Percentiles rank a stretch among this genome's conserved stretches.
Evolutionary conservation across 2,888 invertebrate species (phyloP).

Genomic region (Andrena praecox): DNA sequence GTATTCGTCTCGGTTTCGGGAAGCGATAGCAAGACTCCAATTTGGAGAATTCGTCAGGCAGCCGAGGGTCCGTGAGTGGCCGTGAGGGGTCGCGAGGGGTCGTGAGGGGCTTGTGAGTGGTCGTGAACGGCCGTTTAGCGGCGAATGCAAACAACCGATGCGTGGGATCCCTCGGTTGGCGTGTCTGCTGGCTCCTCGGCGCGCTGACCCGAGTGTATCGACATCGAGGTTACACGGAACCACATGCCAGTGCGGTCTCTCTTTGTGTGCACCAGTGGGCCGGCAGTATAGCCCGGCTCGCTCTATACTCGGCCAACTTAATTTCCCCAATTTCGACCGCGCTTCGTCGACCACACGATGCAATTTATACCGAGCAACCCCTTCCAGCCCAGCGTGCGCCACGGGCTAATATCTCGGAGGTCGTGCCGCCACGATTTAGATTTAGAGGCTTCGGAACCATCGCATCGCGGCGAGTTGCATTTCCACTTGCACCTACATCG

Average conservation of each 20-base stretch:
- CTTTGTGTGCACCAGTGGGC: conserved; percentile 66
- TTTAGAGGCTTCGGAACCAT: conserved; percentile 56
- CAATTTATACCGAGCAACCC: conserved; percentile 74
- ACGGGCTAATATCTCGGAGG: conserved; percentile 69
- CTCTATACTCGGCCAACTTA: conserved; percentile 73
- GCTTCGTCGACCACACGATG: conserved; percentile 77
- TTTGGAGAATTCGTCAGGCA: conserved; percentile 21
- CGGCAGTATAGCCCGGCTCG: conserved; percentile 41
- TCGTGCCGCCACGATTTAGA: conserved; percentile 70
- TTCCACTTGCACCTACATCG: conserved; percentile 27
- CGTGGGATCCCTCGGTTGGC: conserved; percentile 34
- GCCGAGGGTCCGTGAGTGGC: neutral
- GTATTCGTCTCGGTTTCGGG: conserved; percentile 6
- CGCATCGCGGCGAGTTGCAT: conserved; percentile 38
- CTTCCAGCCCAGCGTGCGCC: conserved; percentile 33
- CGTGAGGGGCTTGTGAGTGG: too few relatives aligned
- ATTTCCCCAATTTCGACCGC: conserved; percentile 78
- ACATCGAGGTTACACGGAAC: conserved; percentile 69
- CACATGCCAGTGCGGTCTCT: conserved; percentile 70
- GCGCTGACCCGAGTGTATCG: conserved; percentile 66
- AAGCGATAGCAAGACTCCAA: neutral
- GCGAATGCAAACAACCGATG: conserved; percentile 46
- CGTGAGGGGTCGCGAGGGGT: too few relatives aligned
- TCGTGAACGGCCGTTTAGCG: conserved; percentile 28
- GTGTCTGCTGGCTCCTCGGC: conserved; percentile 44